Percentiles rank a stretch among this genome's conserved stretches.
phyloP scores from a whole-genome alignment of 2,113 vertebrate species.

The Solenodon paradoxus region DNA sequence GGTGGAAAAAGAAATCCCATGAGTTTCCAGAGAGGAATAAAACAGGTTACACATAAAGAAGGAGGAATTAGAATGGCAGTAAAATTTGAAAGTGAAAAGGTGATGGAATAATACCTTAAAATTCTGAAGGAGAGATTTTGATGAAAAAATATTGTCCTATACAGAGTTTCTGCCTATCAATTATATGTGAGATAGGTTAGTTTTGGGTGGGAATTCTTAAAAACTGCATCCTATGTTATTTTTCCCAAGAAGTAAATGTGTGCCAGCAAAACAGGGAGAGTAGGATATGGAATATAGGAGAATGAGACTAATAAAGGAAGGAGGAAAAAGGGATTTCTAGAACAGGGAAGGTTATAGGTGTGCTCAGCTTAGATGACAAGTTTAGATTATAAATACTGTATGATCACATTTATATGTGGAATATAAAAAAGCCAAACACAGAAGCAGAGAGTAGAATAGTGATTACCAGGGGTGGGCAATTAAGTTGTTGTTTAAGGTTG shows the following conservation, averaged over 20 bases:
- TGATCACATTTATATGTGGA: not conserved
- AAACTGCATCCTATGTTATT: not conserved
- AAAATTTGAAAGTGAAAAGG: not conserved
- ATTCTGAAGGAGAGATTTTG: not conserved
- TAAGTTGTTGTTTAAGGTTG: not conserved
- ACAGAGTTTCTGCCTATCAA: not conserved
- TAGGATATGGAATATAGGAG: not conserved
- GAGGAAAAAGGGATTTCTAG: not conserved
- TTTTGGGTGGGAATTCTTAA: not conserved
- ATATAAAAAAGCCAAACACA: not conserved
- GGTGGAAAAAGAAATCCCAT: not conserved
- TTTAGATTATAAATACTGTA: not conserved
- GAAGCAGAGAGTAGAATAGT: not conserved
- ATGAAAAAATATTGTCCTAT: not conserved
- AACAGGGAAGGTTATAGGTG: not conserved
- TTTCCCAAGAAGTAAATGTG: not conserved
- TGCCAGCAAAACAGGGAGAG: not conserved
- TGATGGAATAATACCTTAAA: not conserved
- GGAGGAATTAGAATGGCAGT: not conserved
- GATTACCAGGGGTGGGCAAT: not conserved
- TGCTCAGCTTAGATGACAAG: not conserved
- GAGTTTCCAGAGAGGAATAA: not conserved
- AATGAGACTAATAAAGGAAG: not conserved
- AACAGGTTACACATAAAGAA: not conserved
- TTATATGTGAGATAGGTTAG: not conserved